Percentiles rank a stretch among this genome's conserved stretches.
These are phyloP conservation scores for Xenopus tropicalis DNA, from an alignment of 2,113 vertebrate genomes.

Conservation along the genomic window DNA sequence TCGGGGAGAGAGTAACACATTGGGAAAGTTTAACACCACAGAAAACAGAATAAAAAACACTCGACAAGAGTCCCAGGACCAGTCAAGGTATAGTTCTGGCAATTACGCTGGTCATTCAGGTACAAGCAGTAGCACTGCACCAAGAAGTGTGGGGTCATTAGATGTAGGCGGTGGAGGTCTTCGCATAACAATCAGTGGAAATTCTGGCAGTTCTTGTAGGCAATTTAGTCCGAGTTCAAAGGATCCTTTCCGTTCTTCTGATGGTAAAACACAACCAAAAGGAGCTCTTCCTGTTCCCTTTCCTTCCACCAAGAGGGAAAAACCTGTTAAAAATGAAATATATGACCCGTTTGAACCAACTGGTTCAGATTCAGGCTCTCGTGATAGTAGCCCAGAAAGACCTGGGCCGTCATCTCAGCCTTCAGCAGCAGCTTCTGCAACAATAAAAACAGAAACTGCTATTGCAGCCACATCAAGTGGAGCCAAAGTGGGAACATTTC, in stretches of 20 bases:
- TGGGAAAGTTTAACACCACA: slow-evolving; percentile 44
- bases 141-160: slow-evolving; percentile 44
- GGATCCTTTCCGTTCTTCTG: slow-evolving; percentile 63
- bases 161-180: slow-evolving; percentile 65
- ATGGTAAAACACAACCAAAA: slow-evolving; percentile 65
- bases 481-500: slow-evolving; percentile 55
- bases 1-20: slow-evolving; percentile 60
- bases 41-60: slow-evolving; percentile 61
- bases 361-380: slow-evolving; percentile 79
- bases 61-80: slow-evolving; percentile 54
- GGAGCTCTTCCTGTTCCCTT: slow-evolving; percentile 53
- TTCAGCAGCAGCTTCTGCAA: neutral
- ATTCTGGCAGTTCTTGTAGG: slow-evolving; percentile 69
- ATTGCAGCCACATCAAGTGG: slow-evolving; percentile 48
- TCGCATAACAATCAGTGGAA: slow-evolving; percentile 84
- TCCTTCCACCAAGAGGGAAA: slow-evolving; percentile 57
- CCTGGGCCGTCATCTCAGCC: slow-evolving; percentile 41
- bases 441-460: slow-evolving; percentile 46
- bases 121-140: slow-evolving; percentile 40
- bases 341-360: slow-evolving; percentile 96
- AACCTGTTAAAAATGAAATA: slow-evolving; percentile 73
- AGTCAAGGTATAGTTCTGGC: slow-evolving; percentile 50
- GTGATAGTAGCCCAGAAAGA: slow-evolving; percentile 68
- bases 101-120: slow-evolving; percentile 51
- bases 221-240: slow-evolving; percentile 64